Evolutionary conservation across 2,888 invertebrate species (phyloP).

Genomic region (Spisula solida): DNA sequence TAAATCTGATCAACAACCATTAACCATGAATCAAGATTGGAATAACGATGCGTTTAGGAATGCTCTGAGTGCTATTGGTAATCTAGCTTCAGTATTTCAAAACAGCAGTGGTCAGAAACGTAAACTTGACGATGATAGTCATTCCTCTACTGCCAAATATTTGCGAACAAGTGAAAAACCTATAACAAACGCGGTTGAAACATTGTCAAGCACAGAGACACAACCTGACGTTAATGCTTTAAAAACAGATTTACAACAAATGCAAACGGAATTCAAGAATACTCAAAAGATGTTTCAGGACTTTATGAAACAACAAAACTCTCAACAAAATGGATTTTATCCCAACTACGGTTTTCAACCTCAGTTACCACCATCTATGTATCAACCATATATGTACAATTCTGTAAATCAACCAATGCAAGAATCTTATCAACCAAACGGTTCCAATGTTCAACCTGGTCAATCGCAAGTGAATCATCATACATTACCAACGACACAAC

Average conservation of each 20-base stretch:
- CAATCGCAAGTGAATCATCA: too few relatives aligned
- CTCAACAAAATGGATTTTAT: too few relatives aligned
- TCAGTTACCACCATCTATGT: too few relatives aligned
- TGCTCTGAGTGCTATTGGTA: background rate
- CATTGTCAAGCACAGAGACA: background rate
- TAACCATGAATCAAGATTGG: background rate
- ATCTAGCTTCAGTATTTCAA: background rate
- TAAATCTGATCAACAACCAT: background rate
- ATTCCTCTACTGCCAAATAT: background rate
- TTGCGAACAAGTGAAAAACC: background rate
- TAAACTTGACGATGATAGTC: background rate
- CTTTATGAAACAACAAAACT: background rate
- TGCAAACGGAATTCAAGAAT: background rate
- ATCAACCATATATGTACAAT: too few relatives aligned
- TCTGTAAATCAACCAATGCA: too few relatives aligned
- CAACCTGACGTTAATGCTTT: background rate
- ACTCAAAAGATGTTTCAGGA: conserved; percentile 1
- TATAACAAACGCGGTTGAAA: conserved; percentile 12
- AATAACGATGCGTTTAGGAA: conserved; percentile 2
- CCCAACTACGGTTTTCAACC: too few relatives aligned
- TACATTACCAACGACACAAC: too few relatives aligned
- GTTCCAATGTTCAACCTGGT: too few relatives aligned
- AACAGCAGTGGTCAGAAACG: background rate
- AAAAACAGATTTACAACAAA: background rate
- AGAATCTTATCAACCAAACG: too few relatives aligned